These are phyloP conservation scores for Andricus quercusramuli DNA, from an alignment of 2,888 invertebrate species.

Conservation along the genomic window DNA sequence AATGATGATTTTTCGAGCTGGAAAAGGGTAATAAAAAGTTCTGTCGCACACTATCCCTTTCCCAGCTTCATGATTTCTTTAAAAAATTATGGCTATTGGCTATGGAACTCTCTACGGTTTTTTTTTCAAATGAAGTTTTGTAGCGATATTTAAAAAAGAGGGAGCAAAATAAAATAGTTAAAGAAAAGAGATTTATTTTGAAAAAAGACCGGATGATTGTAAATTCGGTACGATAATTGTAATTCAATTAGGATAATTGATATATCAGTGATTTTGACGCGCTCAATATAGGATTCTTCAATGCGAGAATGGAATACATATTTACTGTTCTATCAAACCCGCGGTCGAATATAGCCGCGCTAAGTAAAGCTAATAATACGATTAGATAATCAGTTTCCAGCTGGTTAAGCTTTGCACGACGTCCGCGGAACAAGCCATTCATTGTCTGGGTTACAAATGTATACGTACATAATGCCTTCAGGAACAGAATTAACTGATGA, in stretches of 20 bases:
- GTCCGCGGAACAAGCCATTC: conserved; percentile 28
- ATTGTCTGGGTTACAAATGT: conserved; percentile 12
- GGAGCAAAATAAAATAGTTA: no score
- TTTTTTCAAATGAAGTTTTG: no score
- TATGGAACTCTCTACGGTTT: no score
- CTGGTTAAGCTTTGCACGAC: neutral
- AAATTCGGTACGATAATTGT: neutral
- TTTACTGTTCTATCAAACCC: neutral
- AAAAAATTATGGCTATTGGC: no score
- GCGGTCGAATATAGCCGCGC: conserved; percentile 2
- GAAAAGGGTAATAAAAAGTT: no score
- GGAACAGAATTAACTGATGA: conserved; percentile 28
- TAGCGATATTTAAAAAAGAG: no score
- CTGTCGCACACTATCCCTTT: no score
- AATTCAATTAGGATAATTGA: neutral
- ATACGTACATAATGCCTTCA: conserved; percentile 4
- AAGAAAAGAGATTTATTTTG: no score
- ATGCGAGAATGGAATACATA: conserved; percentile 15
- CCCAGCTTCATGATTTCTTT: no score
- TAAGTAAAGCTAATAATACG: conserved; percentile 27
- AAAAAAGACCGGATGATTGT: no score
- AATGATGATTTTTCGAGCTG: no score
- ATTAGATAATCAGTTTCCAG: conserved; percentile 18
- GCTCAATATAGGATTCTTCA: neutral
- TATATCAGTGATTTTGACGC: neutral